Percentiles rank a stretch among this genome's conserved stretches.
Conservation (phyloP, 92 coral and sea anemone genomes). For the Epizoanthus scotinus region DNA sequence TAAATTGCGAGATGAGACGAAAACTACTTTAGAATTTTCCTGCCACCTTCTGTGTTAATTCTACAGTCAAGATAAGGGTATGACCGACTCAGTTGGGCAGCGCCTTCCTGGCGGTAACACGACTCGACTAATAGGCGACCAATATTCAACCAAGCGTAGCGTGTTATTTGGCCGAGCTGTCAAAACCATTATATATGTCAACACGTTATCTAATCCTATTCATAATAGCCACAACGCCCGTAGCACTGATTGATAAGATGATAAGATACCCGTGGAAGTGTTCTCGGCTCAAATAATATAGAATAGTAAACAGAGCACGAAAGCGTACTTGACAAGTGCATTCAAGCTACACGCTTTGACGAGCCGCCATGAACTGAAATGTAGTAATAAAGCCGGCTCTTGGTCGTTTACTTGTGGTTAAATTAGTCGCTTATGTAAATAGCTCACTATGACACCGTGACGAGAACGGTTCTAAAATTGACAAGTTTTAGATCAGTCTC, state of each 20-base stretch:
- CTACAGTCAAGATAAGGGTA: conserved; percentile 7
- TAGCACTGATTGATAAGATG: conserved; percentile 90
- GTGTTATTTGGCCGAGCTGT: conserved; percentile 96
- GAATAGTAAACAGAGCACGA: conserved; percentile 70
- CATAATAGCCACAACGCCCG: conserved; percentile 90
- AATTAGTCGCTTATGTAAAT: conserved; percentile 42
- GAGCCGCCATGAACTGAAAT: neutral
- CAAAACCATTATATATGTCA: conserved; percentile 93
- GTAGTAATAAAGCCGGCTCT: neutral
- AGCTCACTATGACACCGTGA: conserved; percentile 63
- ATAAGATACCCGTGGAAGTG: conserved; percentile 91
- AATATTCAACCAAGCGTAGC: conserved; percentile 79
- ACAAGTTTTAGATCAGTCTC: conserved; percentile 88
- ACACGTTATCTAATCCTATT: conserved; percentile 95
- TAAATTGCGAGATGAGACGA: conserved; percentile 19
- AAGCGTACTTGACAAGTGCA: conserved; percentile 2
- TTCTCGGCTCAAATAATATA: conserved; percentile 88
- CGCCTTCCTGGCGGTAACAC: conserved; percentile 14
- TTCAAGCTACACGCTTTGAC: conserved; percentile 21
- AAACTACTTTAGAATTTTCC: conserved; percentile 21
- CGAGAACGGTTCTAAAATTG: conserved; percentile 74
- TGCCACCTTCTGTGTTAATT: conserved; percentile 25
- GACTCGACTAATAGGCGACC: conserved; percentile 68
- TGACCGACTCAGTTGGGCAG: conserved; percentile 29
- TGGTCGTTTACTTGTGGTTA: conserved; percentile 1